phyloP scores from a whole-genome alignment of 2,888 invertebrate genomes.

The Alviniconcha strummeri region DNA sequence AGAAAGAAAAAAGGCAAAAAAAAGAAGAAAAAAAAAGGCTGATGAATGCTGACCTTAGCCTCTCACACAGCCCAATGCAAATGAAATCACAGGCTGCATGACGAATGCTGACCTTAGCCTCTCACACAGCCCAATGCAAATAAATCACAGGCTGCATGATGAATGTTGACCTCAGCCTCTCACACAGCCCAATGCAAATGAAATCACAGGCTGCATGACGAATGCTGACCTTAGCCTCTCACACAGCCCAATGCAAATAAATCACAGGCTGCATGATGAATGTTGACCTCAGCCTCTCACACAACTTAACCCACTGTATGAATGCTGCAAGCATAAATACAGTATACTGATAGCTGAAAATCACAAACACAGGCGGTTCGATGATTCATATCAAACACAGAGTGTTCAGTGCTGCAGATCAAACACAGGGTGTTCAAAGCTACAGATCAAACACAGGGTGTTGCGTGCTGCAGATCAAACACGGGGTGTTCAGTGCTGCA shows the following conservation, averaged over 20 bases:
- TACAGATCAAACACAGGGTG: too few species aligned
- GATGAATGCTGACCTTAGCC: background rate
- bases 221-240: background rate
- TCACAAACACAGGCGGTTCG: too few species aligned
- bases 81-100: background rate
- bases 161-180: background rate
- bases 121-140: background rate
- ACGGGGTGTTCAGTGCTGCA: too few species aligned
- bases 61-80: background rate
- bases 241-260: background rate
- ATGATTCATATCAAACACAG: too few species aligned
- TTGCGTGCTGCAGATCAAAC: too few species aligned
- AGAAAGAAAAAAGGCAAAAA: background rate
- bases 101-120: background rate
- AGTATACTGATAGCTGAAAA: too few species aligned
- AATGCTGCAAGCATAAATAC: too few species aligned
- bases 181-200: constrained; percentile 20
- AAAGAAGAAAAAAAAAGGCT: background rate
- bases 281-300: too few species aligned
- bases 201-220: background rate
- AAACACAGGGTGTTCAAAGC: too few species aligned
- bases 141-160: constrained; percentile 23
- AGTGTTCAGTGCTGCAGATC: too few species aligned
- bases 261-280: background rate
- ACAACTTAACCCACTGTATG: too few species aligned